A percentile compares a stretch with the other conserved stretches of the same genome.
These are phyloP conservation scores for Conus betulinus DNA, from an alignment of 1,140 invertebrate genomes.

Conservation along the genomic window DNA sequence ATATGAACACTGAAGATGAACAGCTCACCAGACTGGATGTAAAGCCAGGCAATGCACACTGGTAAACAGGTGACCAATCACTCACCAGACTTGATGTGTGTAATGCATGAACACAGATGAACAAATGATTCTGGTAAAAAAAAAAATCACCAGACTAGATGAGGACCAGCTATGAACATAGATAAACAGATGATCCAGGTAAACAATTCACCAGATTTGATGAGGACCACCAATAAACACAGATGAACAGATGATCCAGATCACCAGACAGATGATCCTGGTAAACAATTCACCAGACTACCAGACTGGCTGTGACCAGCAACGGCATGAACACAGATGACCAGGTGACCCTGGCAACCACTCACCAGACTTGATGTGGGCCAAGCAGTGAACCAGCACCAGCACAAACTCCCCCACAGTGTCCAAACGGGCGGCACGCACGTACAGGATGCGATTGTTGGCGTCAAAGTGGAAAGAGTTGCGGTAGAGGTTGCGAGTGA, in stretches of 20 bases:
- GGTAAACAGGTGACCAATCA: neutral
- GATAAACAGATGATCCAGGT: too few relatives aligned
- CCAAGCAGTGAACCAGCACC: slow-evolving; percentile 69
- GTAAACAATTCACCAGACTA: too few relatives aligned
- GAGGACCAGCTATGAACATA: too few relatives aligned
- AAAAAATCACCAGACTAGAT: too few relatives aligned
- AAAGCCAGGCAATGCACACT: neutral
- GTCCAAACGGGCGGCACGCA: slow-evolving; percentile 65
- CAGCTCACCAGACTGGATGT: neutral
- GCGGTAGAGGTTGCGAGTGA: slow-evolving; percentile 66
- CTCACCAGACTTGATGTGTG: too few relatives aligned
- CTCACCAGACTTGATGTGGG: slow-evolving; percentile 72
- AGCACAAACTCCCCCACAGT: slow-evolving; percentile 71
- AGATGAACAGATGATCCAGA: too few relatives aligned
- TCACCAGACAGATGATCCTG: too few relatives aligned
- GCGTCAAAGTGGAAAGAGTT: slow-evolving; percentile 74
- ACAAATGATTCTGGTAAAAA: too few relatives aligned
- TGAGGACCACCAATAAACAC: neutral
- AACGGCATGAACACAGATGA: too few relatives aligned
- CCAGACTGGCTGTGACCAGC: too few relatives aligned
- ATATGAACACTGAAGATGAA: too few relatives aligned
- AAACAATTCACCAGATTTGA: neutral
- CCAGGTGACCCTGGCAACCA: neutral
- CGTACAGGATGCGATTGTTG: slow-evolving; percentile 71
- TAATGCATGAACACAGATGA: too few relatives aligned